Evolutionary conservation across 2,797 vertebrate species (phyloP).

Genomic region (Cryptoblepharus egeriae): DNA sequence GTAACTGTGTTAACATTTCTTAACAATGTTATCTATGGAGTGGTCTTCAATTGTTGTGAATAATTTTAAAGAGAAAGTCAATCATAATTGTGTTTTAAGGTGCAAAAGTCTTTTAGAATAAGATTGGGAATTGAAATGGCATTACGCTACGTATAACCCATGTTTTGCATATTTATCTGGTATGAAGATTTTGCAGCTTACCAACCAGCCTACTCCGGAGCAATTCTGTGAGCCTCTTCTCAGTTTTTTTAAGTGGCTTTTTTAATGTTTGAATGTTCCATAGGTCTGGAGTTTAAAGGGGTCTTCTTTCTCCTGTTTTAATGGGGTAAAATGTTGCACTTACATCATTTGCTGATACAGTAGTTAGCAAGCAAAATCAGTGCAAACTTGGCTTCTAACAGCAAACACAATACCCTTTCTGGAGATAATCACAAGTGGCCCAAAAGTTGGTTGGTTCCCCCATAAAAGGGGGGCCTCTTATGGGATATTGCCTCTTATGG

Average conservation of each 20-base stretch:
- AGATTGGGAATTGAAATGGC: background rate
- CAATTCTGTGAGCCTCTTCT: background rate
- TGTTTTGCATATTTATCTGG: slow-evolving; percentile 43
- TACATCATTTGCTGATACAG: slow-evolving; percentile 15
- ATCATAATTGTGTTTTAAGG: slow-evolving; percentile 48
- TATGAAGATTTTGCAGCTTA: slow-evolving; percentile 1
- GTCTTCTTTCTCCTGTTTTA: background rate
- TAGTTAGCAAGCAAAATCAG: background rate
- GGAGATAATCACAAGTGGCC: background rate
- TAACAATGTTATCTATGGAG: slow-evolving; percentile 76
- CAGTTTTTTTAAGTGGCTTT: background rate
- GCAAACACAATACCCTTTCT: background rate
- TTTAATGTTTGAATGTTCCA: background rate
- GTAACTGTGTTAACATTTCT: slow-evolving; percentile 77
- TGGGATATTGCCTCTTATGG: too few species aligned
- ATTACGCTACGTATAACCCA: background rate
- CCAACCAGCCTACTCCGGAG: background rate
- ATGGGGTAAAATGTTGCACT: background rate
- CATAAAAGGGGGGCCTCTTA: too few species aligned
- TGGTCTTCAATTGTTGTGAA: slow-evolving; percentile 73
- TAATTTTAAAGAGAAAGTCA: slow-evolving; percentile 79
- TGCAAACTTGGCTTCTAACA: background rate
- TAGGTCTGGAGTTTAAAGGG: background rate
- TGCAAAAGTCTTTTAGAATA: slow-evolving; percentile 12
- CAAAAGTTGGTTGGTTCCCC: background rate